Base-by-base conservation (phyloP, 1,140 invertebrate genomes). In the Triops cancriformis region DNA sequence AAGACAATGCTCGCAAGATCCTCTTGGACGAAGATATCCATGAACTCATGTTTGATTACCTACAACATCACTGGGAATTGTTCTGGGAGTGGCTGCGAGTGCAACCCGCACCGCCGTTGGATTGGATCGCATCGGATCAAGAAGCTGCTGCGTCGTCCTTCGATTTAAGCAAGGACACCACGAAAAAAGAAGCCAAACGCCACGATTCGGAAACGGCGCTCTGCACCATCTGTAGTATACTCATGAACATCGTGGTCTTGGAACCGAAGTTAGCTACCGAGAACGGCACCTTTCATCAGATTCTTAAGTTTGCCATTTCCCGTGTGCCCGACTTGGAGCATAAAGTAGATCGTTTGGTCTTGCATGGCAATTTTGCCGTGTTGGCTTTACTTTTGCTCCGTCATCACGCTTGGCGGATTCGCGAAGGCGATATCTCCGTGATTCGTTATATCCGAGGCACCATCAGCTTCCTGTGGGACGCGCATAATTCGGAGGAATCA, bases 381-480 rank as follows among this genome's bases (percentile, higher is more conserved):
- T 84, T 96, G 1, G 94, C 94, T 23, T 84, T 97, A 0, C 85
- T 96, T 14, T 84, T 96, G 18, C 86, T 96, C 0, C 94, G 95
- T 82, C 92, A 96, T 82, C 92, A 75, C 78, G 14, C 77, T 26
- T 73, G 80, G 45, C 75, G 81, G 7, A 80, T 81, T 45, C 73
- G 76, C 77, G 75, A 82, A 74, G 73, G 42, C 26, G 78, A 82
- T 74, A 82, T 81, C 73, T 73, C 80, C 4, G 82, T 82, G n/a
- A 83, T 82, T 81, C 88, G 93, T 74, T 96, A 94, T 80, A 93
- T 95, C 80, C 92, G 94, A 26, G 82, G 82, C 76, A 80, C 79
- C 6, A 94, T 96, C 74, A 87, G 94, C 78, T 96, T 96, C 82
- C 84, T 96, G 0, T 97, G 95, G 94, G 93, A 96, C 86, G 94